Evolutionary conservation across 2,888 invertebrate species (phyloP).

Genomic region (Eremobia ochroleuca): DNA sequence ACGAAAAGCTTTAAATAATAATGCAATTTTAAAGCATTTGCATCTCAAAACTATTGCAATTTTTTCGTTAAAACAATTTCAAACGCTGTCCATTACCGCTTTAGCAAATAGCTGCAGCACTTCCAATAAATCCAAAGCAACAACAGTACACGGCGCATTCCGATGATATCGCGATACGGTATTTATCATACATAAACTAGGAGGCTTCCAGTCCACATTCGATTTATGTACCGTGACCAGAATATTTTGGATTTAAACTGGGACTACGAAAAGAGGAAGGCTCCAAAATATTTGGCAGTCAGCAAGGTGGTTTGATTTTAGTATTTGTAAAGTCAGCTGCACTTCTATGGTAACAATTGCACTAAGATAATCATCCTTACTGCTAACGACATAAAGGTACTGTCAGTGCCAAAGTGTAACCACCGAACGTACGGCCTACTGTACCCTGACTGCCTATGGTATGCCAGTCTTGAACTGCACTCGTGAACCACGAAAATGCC

Average conservation of each 20-base stretch:
- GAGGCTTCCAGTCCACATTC: conserved; percentile 63
- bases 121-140: conserved; percentile 74
- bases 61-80: conserved; percentile 17
- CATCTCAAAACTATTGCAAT: not conserved
- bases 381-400: not conserved
- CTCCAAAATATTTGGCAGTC: not conserved
- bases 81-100: conserved; percentile 71
- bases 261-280: conserved; percentile 22
- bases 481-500: not conserved
- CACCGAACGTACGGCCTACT: not conserved
- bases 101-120: conserved; percentile 67
- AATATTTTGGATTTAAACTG: conserved; percentile 33
- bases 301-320: not conserved
- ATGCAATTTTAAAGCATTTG: not conserved
- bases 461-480: not conserved
- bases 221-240: conserved; percentile 71
- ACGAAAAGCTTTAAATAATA: not conserved
- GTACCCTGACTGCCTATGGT: not conserved
- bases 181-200: conserved; percentile 80
- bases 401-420: not conserved
- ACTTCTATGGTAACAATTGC: not conserved
- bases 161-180: conserved; percentile 76
- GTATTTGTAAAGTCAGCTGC: not conserved
- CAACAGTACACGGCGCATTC: conserved; percentile 73
- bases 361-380: not conserved